Evolutionary conservation across 2,888 invertebrate species (phyloP).

Genomic region (Tetrapedia diversipes): DNA sequence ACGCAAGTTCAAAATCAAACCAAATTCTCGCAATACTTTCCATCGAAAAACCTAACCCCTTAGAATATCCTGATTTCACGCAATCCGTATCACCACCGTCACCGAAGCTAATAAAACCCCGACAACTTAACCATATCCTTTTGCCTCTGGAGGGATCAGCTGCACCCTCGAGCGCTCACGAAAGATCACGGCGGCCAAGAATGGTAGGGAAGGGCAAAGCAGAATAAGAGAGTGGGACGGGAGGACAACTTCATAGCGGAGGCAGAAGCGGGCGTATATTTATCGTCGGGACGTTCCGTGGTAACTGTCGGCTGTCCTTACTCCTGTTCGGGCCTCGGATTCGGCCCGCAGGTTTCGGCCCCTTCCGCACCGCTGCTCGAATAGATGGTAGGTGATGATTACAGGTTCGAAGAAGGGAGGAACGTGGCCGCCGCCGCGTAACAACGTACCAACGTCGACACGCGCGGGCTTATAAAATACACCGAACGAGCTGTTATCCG

Average conservation of each 20-base stretch:
- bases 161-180: slow-evolving; percentile 40
- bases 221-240: not conserved
- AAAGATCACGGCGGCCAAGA: not conserved
- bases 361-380: slow-evolving; percentile 38
- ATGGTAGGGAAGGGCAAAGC: not conserved
- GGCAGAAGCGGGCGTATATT: slow-evolving; percentile 53
- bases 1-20: no score
- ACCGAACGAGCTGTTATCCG: slow-evolving; percentile 62
- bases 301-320: slow-evolving; percentile 45
- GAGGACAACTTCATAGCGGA: slow-evolving; percentile 54
- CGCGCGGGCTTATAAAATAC: slow-evolving; percentile 62
- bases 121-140: no score
- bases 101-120: not conserved
- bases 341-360: slow-evolving; percentile 47
- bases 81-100: no score
- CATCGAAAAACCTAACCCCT: no score
- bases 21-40: no score
- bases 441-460: slow-evolving; percentile 61
- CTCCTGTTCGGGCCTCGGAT: slow-evolving; percentile 28
- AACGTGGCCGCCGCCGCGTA: slow-evolving; percentile 25
- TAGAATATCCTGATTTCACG: no score
- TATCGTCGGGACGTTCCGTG: slow-evolving; percentile 54
- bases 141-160: slow-evolving; percentile 4
- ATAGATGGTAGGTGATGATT: slow-evolving; percentile 71
- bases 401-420: slow-evolving; percentile 58